Conservation (phyloP, 2,113 vertebrate species). For the Maccullochella peelii region DNA sequence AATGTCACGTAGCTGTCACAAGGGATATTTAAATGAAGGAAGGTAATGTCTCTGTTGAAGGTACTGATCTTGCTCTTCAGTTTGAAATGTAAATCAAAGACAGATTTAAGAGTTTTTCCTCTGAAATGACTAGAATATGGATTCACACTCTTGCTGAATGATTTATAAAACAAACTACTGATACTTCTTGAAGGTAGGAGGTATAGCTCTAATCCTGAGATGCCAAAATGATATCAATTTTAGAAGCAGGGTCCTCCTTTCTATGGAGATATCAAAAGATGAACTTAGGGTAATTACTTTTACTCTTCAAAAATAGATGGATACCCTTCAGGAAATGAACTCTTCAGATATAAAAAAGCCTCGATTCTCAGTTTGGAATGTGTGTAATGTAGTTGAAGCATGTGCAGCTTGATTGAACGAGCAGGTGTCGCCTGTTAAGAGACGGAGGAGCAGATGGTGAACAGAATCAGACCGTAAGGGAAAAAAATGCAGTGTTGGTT, state of each 20-base stretch:
- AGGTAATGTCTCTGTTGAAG: constrained; percentile 43
- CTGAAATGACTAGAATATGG: constrained; percentile 41
- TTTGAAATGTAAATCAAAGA: constrained; percentile 67
- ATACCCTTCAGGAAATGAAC: constrained; percentile 62
- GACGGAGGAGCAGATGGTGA: constrained; percentile 51
- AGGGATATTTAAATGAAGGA: constrained; percentile 44
- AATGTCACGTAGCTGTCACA: constrained; percentile 54
- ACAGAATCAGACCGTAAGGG: constrained; percentile 46
- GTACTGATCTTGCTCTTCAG: constrained; percentile 31
- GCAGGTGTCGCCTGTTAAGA: constrained; percentile 53
- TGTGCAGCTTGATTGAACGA: constrained; percentile 50
- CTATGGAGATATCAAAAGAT: constrained; percentile 54
- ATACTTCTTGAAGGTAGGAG: constrained; percentile 26
- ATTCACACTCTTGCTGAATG: constrained; percentile 47
- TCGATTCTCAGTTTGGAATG: constrained; percentile 30
- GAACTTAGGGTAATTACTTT: constrained; percentile 58
- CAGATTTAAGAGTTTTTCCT: constrained; percentile 33
- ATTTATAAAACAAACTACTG: constrained; percentile 66
- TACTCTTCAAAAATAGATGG: constrained; percentile 59
- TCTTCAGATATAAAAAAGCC: constrained; percentile 30
- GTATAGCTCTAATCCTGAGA: constrained; percentile 25
- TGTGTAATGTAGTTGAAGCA: constrained; percentile 34
- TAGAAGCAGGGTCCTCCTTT: constrained; percentile 22
- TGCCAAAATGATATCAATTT: constrained; percentile 35
- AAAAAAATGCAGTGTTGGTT: constrained; percentile 69